Base-by-base conservation (phyloP, 2,888 invertebrate genomes). In the Pyrrhia umbra region DNA sequence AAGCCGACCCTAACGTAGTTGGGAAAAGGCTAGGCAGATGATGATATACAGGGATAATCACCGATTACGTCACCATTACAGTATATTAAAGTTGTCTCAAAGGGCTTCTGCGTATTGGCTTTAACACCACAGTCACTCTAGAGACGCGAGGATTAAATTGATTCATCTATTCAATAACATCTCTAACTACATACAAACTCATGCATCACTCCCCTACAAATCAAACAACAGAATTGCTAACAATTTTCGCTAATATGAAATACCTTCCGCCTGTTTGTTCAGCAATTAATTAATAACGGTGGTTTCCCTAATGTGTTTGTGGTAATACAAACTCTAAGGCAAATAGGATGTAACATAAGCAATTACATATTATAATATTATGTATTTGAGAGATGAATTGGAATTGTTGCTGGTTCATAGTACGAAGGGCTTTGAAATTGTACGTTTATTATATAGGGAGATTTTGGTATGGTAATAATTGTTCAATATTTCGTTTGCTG, bases 241-340 rank as follows among this genome's bases (percentile, higher is more conserved):
- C 37, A 45, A 77, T 74, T 77, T 77, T 61, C 49, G 46, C 60
- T 54, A 43, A 74, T 50, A 60, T 50, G 49, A 68, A 73, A 68
- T 68, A 56, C 25, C 46, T 59, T 63, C 34, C 37, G 56, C 23
- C 30, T 43, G 45, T 30, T 43, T 61, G 75, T 57, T 68, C 61
- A 40, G 46, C 45, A 68, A 75, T 73, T 75, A 67, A 77, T 75
- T 74, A 58, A 68, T 74, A 18, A 51, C 45, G 18, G 52, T 34
- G 61, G 78, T 65, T 65, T 40, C 56, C 43, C 18, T 65, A 57
- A 78, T 59, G 61, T 68, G 64, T 65, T 74, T 68, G 75, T 55
- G 68, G 62, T 61, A 59, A 42, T 49, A 67, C 39, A 68, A 62
- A 77, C 16, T 50, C 3, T 27, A 39, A 49, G 18, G 43, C 52